These are phyloP conservation scores for Latheticus oryzae DNA, from an alignment of 2,888 invertebrate species.

Conservation along the genomic window DNA sequence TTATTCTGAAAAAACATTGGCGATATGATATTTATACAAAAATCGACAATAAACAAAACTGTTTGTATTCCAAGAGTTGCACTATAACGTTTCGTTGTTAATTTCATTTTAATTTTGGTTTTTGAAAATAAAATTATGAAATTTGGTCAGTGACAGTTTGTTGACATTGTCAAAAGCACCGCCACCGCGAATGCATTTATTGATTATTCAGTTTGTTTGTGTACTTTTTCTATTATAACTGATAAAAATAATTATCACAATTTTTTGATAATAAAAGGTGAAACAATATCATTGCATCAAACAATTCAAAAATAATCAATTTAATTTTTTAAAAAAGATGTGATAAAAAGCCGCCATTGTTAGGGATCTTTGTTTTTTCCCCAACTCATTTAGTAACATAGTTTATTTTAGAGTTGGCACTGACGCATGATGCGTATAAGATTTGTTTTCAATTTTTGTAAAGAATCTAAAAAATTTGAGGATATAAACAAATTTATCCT, in stretches of 20 bases:
- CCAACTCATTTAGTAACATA: too few relatives aligned
- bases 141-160: conserved; percentile 13
- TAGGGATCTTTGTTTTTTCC: too few relatives aligned
- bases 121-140: neutral
- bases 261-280: too few relatives aligned
- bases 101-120: conserved; percentile 38
- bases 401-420: too few relatives aligned
- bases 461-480: conserved; percentile 24
- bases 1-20: conserved; percentile 60
- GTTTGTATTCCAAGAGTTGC: conserved; percentile 59
- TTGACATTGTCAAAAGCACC: conserved; percentile 32
- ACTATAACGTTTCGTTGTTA: conserved; percentile 58
- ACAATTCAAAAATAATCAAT: too few relatives aligned
- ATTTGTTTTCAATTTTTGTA: conserved; percentile 32
- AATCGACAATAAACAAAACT: conserved; percentile 58
- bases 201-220: conserved; percentile 21
- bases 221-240: too few relatives aligned
- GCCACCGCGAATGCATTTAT: conserved; percentile 8
- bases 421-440: too few relatives aligned
- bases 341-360: too few relatives aligned
- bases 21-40: conserved; percentile 61
- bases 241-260: too few relatives aligned
- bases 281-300: too few relatives aligned
- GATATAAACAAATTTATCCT: conserved; percentile 35
- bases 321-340: too few relatives aligned